Conservation (phyloP, 2,888 invertebrate genomes). For the Asteroscopus sphinx region DNA sequence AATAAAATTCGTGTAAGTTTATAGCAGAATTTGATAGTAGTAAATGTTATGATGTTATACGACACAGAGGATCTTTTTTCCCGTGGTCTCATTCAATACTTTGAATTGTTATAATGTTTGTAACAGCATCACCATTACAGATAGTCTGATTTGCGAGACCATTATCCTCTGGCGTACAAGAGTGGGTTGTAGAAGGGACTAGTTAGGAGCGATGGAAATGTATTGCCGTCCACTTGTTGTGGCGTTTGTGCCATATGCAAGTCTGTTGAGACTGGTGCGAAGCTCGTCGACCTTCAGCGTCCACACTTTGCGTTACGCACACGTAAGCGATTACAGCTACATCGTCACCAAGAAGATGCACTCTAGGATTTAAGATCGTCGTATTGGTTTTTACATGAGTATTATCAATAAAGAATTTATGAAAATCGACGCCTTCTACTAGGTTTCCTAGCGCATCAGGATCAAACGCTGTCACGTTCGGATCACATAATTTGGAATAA, state of each 20-base stretch:
- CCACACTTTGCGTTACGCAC: constrained; percentile 98
- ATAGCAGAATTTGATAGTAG: constrained; percentile 84
- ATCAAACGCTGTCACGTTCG: constrained; percentile 99
- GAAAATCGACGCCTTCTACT: constrained; percentile 99
- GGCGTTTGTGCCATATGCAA: constrained; percentile 99
- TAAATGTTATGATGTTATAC: constrained; percentile 70
- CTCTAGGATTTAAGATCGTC: constrained; percentile 99
- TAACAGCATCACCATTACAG: constrained; percentile 72
- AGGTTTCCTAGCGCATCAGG: constrained; percentile 99
- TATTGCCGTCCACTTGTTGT: constrained; percentile 99
- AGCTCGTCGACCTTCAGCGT: constrained; percentile 98
- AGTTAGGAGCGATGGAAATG: constrained; percentile 98
- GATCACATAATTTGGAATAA: constrained; percentile 99
- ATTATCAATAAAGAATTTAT: constrained; percentile 99
- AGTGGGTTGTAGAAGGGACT: constrained; percentile 81
- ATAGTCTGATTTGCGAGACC: constrained; percentile 73
- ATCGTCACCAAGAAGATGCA: constrained; percentile 99
- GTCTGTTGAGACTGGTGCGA: constrained; percentile 99
- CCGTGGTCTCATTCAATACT: constrained; percentile 68
- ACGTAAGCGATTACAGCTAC: constrained; percentile 99
- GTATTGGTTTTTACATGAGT: constrained; percentile 99
- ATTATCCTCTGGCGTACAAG: constrained; percentile 72
- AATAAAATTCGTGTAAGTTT: constrained; percentile 88
- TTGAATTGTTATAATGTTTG: constrained; percentile 71
- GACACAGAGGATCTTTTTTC: constrained; percentile 63